Evolutionary conservation across 1,140 invertebrate genomes (phyloP).

Genomic region (Sarcophaga peregrina): DNA sequence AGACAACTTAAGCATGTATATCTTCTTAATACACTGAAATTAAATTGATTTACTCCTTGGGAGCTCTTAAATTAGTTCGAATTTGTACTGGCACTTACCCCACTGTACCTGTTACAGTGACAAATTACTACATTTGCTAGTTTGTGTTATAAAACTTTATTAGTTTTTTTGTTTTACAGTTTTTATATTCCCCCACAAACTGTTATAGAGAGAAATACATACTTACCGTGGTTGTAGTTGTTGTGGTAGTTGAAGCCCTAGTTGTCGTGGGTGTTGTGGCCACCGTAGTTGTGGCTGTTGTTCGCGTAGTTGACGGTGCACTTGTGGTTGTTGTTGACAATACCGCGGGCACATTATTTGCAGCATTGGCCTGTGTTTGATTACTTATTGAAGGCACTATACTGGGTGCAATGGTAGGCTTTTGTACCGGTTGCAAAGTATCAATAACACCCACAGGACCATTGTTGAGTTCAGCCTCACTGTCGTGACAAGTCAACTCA

Average conservation of each 20-base stretch:
- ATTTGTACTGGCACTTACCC: not conserved
- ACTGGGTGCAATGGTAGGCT: conserved; percentile 51
- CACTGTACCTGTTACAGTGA: not conserved
- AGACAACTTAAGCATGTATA: no score
- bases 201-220: conserved; percentile 41
- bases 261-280: conserved; percentile 49
- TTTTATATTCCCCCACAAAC: no score
- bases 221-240: conserved; percentile 53
- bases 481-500: conserved; percentile 71
- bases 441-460: conserved; percentile 69
- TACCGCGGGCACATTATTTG: conserved; percentile 61
- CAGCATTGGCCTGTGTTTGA: conserved; percentile 50
- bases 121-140: not conserved
- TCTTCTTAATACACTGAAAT: no score
- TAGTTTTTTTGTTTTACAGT: not conserved
- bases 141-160: not conserved
- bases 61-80: not conserved
- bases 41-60: no score
- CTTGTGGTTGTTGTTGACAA: conserved; percentile 58
- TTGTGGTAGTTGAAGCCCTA: conserved; percentile 53
- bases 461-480: conserved; percentile 58
- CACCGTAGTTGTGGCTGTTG: conserved; percentile 46
- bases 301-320: conserved; percentile 54
- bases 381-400: conserved; percentile 50
- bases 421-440: conserved; percentile 50